phyloP scores from a whole-genome alignment of 2,113 vertebrate species.

The Myocastor coypus region DNA sequence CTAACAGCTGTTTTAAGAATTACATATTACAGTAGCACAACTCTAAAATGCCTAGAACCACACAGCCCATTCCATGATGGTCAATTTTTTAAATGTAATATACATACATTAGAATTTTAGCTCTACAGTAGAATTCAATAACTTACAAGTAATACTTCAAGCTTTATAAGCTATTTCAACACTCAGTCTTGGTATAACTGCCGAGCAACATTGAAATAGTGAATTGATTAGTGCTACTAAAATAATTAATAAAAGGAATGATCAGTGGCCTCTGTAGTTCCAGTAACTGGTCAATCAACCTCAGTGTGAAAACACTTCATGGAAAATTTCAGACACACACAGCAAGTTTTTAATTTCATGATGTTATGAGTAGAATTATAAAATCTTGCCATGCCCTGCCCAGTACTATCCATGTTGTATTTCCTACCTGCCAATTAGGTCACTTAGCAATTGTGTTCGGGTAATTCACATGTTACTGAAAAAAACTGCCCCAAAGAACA shows the following conservation, averaged over 20 bases:
- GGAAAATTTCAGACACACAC: neutral
- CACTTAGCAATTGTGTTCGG: neutral
- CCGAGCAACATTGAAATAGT: neutral
- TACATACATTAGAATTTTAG: neutral
- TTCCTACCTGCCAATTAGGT: neutral
- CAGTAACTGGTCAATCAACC: neutral
- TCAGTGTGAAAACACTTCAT: neutral
- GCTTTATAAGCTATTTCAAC: neutral
- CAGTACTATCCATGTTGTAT: neutral
- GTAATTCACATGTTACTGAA: neutral
- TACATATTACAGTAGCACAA: neutral
- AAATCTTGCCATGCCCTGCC: neutral
- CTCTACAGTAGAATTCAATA: neutral
- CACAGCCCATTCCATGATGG: neutral
- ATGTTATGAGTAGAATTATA: neutral
- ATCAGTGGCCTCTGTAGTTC: neutral
- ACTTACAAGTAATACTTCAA: neutral
- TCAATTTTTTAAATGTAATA: neutral
- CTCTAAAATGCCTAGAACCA: neutral
- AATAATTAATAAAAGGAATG: neutral
- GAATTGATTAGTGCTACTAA: neutral
- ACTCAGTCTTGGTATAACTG: neutral
- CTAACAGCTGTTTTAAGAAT: neutral
- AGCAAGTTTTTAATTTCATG: neutral
- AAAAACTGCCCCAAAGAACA: neutral